Base-by-base conservation (phyloP, 2,113 vertebrate species). In the Lates calcarifer region DNA sequence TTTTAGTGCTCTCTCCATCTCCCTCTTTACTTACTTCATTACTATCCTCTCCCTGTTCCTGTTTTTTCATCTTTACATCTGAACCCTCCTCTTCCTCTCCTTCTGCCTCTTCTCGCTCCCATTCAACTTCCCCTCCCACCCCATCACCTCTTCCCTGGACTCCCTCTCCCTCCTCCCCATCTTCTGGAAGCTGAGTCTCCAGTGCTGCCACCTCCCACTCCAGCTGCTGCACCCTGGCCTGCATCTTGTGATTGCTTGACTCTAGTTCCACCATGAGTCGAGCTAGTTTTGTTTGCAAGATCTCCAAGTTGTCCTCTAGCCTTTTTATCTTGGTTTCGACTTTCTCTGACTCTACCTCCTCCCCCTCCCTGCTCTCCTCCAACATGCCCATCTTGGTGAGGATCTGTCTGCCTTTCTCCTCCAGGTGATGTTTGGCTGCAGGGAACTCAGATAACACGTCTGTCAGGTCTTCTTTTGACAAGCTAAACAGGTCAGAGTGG, bases 381-480 rank as follows among this genome's bases (percentile, higher is more conserved):
- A 99, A 74, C 90, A 95, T 97, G 41, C 96, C 96, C 96, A 96
- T 96, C 87, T 95, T 96, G 58, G 94, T 95, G 73, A 99, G 95
- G 80, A 99, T 98, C 89, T 97, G 95, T 0, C 95, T 90, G 69
- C 98, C 97, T 82, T 97, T 98, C 87, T 96, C 96, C 81, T 98
- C 97, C 94, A 99, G 94, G 51, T 94, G 78, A 0, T 89, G 62
- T 26, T 96, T 96, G 85, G 98, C 97, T 0, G 91, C 82, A 3
- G 98, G 97, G 82, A 97, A 99, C 92, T 98, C 96, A 0, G 91
- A 94, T 55, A 99, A 92, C 39, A 96, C 97, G 20, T 96, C 95
- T 0, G 69, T 93, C 81, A 99, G 94, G 91, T 97, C 96, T 83
- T 97, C 97, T 92, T 99, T 99, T 76, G 96, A 96, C 57, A 99